Conservation (phyloP, 2,888 invertebrate species). For the Cyaniris semiargus region DNA sequence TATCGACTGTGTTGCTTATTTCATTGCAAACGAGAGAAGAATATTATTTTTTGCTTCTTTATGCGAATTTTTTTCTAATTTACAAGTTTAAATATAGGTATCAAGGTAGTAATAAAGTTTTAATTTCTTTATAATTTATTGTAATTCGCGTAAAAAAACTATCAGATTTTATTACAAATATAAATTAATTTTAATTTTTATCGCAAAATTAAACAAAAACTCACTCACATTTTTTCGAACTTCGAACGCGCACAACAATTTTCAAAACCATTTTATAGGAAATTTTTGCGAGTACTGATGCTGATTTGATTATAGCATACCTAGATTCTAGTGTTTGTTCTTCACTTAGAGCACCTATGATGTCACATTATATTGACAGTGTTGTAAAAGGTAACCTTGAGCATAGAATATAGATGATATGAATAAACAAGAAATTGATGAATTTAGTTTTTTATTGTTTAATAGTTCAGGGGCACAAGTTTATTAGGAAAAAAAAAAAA, state of each 20-base stretch:
- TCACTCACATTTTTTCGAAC: conserved; percentile 38
- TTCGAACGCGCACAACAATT: conserved; percentile 38
- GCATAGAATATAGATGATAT: background rate
- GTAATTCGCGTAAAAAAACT: background rate
- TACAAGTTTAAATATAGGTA: no score
- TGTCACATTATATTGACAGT: conserved; percentile 20
- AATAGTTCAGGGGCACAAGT: no score
- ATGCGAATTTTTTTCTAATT: background rate
- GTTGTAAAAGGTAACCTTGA: background rate
- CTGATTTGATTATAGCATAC: conserved; percentile 40
- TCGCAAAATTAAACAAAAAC: background rate
- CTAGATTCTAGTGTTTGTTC: conserved; percentile 35
- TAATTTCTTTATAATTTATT: no score
- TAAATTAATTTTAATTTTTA: background rate
- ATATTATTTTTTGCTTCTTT: no score
- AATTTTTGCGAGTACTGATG: conserved; percentile 36
- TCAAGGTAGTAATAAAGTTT: no score
- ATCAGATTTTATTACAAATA: background rate
- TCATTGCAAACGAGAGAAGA: no score
- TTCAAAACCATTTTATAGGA: conserved; percentile 38
- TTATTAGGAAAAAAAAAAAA: no score
- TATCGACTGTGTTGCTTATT: no score
- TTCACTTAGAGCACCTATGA: conserved; percentile 30
- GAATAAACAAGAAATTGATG: background rate
- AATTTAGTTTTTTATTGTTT: background rate